Percentiles rank a stretch among this genome's conserved stretches.
Evolutionary conservation across 64 coral and sea anemone genomes (phyloP).

Genomic region (Montipora capricornis): DNA sequence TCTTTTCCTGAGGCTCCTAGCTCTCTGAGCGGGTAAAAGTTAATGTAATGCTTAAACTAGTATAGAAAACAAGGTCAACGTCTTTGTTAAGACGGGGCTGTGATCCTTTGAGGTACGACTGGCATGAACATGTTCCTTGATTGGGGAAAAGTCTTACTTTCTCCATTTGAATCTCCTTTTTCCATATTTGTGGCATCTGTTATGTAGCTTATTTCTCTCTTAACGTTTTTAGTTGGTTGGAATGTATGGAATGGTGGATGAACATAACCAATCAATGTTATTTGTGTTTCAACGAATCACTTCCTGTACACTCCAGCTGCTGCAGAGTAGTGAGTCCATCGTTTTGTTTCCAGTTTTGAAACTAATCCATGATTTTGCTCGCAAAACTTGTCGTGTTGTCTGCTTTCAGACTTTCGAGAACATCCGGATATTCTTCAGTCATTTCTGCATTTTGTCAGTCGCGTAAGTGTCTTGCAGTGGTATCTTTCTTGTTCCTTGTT

Average conservation of each 20-base stretch:
- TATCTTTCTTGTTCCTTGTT: not conserved
- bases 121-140: too few species aligned
- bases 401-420: conserved; percentile 59
- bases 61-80: too few species aligned
- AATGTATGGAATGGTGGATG: conserved; percentile 76
- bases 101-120: too few species aligned
- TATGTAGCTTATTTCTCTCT: not conserved
- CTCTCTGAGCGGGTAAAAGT: too few species aligned
- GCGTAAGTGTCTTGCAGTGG: conserved; percentile 45
- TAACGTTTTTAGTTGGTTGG: conserved; percentile 71
- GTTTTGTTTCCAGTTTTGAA: not conserved
- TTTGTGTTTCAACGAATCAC: conserved; percentile 70
- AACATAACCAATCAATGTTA: conserved; percentile 56
- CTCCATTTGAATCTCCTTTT: too few species aligned
- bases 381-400: not conserved
- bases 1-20: too few species aligned
- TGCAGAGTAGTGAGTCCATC: conserved; percentile 73
- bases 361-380: too few species aligned
- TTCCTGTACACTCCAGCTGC: conserved; percentile 44
- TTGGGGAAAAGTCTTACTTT: too few species aligned
- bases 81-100: too few species aligned
- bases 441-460: conserved; percentile 63
- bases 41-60: too few species aligned
- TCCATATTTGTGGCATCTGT: too few species aligned
- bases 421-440: conserved; percentile 84